These are phyloP conservation scores for Cryptoprocta ferox DNA, from an alignment of 2,797 vertebrate species.

Conservation along the genomic window DNA sequence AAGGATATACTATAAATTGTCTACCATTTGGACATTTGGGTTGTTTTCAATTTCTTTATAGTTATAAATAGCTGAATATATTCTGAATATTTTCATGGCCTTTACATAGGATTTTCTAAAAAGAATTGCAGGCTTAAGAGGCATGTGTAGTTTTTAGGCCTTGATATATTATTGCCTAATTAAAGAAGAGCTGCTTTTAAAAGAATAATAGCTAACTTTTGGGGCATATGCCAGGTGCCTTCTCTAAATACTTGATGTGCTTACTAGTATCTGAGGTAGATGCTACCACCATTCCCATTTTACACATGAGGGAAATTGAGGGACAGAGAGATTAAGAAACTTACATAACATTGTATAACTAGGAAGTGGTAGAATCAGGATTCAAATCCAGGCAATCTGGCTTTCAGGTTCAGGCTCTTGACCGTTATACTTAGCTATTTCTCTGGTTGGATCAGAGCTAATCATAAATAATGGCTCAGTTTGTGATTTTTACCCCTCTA, in stretches of 20 bases:
- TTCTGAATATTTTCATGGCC: not conserved
- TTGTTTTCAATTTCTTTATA: not conserved
- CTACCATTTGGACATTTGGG: not conserved
- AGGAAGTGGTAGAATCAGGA: not conserved
- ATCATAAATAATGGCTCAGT: not conserved
- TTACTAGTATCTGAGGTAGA: not conserved
- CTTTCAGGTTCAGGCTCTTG: not conserved
- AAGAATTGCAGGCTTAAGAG: not conserved
- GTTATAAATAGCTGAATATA: not conserved
- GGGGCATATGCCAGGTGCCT: not conserved
- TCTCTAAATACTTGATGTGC: conserved; percentile 19
- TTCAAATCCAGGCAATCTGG: not conserved
- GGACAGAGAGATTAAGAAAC: conserved; percentile 7
- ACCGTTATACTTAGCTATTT: not conserved
- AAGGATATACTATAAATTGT: not conserved
- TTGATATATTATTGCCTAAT: not conserved
- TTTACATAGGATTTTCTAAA: not conserved
- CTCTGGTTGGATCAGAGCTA: not conserved
- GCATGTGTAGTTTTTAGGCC: not conserved
- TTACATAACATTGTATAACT: not conserved
- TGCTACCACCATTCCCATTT: not conserved
- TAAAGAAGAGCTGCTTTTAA: not conserved
- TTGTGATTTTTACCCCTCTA: not conserved
- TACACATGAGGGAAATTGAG: conserved; percentile 36
- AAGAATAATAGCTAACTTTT: not conserved